Evolutionary conservation across 2,113 vertebrate genomes (phyloP), one percentile per base, ranked within the genome.

Genomic region (Lampris megalopsis): DNA sequence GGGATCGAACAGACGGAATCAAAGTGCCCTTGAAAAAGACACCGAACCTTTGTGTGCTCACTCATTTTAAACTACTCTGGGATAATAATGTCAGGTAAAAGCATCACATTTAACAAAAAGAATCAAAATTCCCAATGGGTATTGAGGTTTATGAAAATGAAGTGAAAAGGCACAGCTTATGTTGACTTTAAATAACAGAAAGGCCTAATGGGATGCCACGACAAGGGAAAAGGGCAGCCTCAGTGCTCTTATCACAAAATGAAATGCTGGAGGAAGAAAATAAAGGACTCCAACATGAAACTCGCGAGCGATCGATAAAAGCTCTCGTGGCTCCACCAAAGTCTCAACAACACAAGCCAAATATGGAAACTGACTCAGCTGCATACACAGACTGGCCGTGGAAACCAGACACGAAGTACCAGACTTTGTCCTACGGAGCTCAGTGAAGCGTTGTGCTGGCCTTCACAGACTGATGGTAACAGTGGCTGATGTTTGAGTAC

Each of bases 241-340:
- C 40, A 67, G 50, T 11, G 50, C 50, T 53, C 50, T 53, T 53
- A n/a, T 13, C n/a, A 13, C 50, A 53, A 2, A 48, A 72, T 57
- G 24, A 69, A 50, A 45, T 64, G 13, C 37, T 35, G 10, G 24
- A 77, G 61, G 49, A 64, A 84, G 73, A 64, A 80, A 77, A 56
- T 6, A 47, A 50, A 13, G 10, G 10, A 53, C 10, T 53, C 43
- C 50, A 13, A 11, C n/a, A 13, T 53, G 10, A 53, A 11, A n/a
- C 50, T 3, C 4, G 43, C 4, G 7, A 45, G 43, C 4, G 10
- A 4, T 4, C 50, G 13, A 13, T 13, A 4, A 53, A 53, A 13
- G 50, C 2, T 10, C 50, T 53, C 8, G 10, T 53, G 10, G 50
- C 10, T 53, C 10, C 50, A 53, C 50, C 10, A n/a, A 53, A 13